These are phyloP conservation scores for Caerostris extrusa DNA, from an alignment of 1,140 invertebrate species.

Conservation along the genomic window DNA sequence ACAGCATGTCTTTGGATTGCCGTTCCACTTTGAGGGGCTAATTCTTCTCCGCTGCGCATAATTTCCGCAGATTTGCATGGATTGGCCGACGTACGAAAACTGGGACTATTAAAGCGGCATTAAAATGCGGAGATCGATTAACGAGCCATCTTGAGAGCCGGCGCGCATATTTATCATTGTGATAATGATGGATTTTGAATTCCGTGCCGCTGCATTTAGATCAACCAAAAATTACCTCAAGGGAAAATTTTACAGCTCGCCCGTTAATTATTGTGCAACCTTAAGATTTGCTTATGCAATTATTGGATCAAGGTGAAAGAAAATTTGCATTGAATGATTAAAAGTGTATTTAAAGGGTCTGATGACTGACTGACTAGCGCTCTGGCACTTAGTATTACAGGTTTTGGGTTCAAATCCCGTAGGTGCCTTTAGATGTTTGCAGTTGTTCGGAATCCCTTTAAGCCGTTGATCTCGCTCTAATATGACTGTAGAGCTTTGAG, in stretches of 20 bases:
- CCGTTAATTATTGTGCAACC: background rate
- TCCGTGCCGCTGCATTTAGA: background rate
- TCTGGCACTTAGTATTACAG: too few species aligned
- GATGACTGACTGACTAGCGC: too few species aligned
- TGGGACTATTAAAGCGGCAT: constrained; percentile 40
- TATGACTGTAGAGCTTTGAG: too few species aligned
- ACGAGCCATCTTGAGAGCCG: background rate
- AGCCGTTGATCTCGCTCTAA: too few species aligned
- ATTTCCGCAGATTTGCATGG: constrained; percentile 7
- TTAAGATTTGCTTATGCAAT: background rate
- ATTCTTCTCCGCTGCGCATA: constrained; percentile 29
- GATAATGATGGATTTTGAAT: constrained; percentile 26
- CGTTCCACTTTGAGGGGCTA: background rate
- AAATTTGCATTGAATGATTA: background rate
- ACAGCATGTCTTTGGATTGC: background rate
- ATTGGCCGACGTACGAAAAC: background rate
- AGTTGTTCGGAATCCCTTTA: too few species aligned
- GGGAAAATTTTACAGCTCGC: background rate
- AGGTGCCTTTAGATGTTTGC: too few species aligned
- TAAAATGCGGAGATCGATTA: constrained; percentile 43
- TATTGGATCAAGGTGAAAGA: background rate
- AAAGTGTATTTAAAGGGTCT: background rate
- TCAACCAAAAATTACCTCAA: background rate
- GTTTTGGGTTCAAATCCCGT: too few species aligned
- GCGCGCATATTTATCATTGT: constrained; percentile 18